These are phyloP conservation scores for Venustaconcha ellipsiformis DNA, from an alignment of 1,140 invertebrate species.

Conservation along the genomic window DNA sequence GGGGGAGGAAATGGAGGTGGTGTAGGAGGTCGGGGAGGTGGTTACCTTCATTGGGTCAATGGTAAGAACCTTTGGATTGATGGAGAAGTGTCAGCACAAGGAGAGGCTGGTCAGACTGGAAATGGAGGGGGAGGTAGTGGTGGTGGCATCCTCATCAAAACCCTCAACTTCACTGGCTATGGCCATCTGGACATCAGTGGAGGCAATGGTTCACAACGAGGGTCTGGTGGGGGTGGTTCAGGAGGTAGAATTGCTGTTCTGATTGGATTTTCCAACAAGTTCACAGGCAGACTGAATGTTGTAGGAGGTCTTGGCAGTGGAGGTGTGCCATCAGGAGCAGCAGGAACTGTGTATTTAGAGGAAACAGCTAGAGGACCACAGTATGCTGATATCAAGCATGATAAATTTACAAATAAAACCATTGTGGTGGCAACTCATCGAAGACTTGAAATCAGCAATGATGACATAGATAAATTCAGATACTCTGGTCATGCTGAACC, in stretches of 20 bases:
- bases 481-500: conserved; percentile 49
- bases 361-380: conserved; percentile 54
- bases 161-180: conserved; percentile 58
- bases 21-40: conserved; percentile 51
- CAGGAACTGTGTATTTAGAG: conserved; percentile 55
- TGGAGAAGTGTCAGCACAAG: conserved; percentile 47
- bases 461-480: conserved; percentile 43
- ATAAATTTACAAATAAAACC: conserved; percentile 34
- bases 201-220: conserved; percentile 34
- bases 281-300: conserved; percentile 46
- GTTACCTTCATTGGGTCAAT: conserved; percentile 49
- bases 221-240: conserved; percentile 44
- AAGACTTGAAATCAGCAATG: conserved; percentile 50
- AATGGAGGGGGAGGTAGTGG: conserved; percentile 55
- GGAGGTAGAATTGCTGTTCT: conserved; percentile 52
- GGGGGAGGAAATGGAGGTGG: conserved; percentile 55
- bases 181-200: conserved; percentile 52
- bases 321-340: conserved; percentile 43
- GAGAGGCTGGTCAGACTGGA: conserved; percentile 36
- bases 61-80: conserved; percentile 51
- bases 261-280: conserved; percentile 49
- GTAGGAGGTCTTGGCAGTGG: conserved; percentile 46
- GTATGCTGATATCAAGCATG: conserved; percentile 59
- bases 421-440: conserved; percentile 36
- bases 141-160: conserved; percentile 48